phyloP scores from a whole-genome alignment of 2,888 invertebrate species.

The Lepidonotus clava region DNA sequence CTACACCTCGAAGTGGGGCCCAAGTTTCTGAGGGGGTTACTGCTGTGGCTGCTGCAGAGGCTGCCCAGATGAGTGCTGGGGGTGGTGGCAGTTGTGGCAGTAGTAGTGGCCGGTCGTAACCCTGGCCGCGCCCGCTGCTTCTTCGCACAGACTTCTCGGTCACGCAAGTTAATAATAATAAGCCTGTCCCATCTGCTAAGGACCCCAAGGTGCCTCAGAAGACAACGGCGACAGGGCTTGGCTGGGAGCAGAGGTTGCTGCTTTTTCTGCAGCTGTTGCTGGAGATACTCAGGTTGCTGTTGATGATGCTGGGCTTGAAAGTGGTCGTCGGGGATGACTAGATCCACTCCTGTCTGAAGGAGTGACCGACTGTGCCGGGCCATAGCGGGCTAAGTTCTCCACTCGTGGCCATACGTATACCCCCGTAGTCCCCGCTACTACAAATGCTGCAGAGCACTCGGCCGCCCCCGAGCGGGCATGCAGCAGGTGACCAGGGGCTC shows the following conservation, averaged over 20 bases:
- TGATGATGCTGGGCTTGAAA: not conserved
- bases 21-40: not conserved
- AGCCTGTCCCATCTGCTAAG: not conserved
- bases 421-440: not conserved
- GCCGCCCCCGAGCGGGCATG: too few species aligned
- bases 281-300: too few species aligned
- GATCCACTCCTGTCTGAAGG: slow-evolving; percentile 36
- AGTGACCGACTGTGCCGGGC: slow-evolving; percentile 40
- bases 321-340: not conserved
- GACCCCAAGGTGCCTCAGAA: not conserved
- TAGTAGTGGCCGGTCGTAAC: not conserved
- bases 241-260: too few species aligned
- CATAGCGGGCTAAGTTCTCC: slow-evolving; percentile 47
- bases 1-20: not conserved
- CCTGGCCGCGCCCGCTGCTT: not conserved
- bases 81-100: not conserved
- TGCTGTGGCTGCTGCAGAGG: not conserved
- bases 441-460: not conserved
- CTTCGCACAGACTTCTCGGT: not conserved
- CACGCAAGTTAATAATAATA: not conserved
- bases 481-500: too few species aligned
- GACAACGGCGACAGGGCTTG: not conserved
- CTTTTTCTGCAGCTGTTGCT: not conserved
- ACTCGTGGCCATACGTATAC: slow-evolving; percentile 42
- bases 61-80: too few species aligned